Base-by-base conservation (phyloP, 2,113 vertebrate genomes). In the Orycteropus afer region DNA sequence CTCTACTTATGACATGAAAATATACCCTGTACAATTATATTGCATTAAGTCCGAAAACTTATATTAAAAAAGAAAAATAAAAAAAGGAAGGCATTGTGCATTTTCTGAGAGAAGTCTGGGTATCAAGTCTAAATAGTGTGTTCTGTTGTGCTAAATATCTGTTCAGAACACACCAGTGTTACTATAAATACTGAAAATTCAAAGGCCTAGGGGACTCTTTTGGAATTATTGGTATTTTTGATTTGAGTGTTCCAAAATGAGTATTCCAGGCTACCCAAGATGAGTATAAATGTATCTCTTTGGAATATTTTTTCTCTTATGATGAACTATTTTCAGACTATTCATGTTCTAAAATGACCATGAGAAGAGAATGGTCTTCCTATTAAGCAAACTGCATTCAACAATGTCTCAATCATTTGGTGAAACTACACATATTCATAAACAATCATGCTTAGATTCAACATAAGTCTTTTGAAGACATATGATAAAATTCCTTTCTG, bases 81-180 rank as follows among this genome's bases (percentile, higher is more conserved):
- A 93, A 65, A 29, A 34, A 71, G 5, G 0, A 83, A 84, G 42
- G 82, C 12, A 23, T 12, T 76, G 92, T 88, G 18, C 40, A 77
- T 86, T 92, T 94, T 86, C 42, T 78, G 47, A 49, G 32, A 71
- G 20, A 23, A 83, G 25, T 55, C 45, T 84, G n/a, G 55, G 40
- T 76, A 67, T 77, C n/a, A 78, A 7, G 9, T 65, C 45, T 79
- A 93, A 92, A 42, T 79, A 86, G 76, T 73, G 51, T 45, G 13
- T 93, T 51, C 79, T 86, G 59, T 57, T 94, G 5, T 95, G 53
- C 42, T 83, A 55, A 97, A 84, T 2, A 67, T 90, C 61, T 83
- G n/a, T 94, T 94, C 13, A 67, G 42, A 90, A 78, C 4, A 79
- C 37, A 86, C 12, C 1, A 7, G 80, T 84, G 0, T 90, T 86